Evolutionary conservation across 2,113 vertebrate genomes (phyloP).

Genomic region (Melospiza melodia): DNA sequence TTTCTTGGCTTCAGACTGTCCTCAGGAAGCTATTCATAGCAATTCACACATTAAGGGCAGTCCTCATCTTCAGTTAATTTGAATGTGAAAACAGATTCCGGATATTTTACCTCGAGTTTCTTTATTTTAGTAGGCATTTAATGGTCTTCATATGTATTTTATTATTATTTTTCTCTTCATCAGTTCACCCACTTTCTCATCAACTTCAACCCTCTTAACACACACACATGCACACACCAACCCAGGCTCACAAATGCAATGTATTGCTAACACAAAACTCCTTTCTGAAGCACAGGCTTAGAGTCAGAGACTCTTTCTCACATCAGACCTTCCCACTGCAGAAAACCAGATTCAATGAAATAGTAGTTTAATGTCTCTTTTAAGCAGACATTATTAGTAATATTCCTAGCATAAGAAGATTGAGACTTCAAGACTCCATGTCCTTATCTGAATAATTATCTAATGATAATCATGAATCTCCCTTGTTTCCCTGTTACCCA

Average conservation of each 20-base stretch:
- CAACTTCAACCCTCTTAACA: background rate
- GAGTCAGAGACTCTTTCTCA: background rate
- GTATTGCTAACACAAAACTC: background rate
- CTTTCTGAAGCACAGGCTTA: background rate
- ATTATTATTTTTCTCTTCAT: background rate
- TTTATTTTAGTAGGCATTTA: background rate
- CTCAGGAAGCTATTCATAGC: conserved; percentile 12
- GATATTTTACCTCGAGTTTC: background rate
- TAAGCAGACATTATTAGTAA: background rate
- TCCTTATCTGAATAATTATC: conserved; percentile 9
- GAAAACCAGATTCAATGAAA: background rate
- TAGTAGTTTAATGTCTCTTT: background rate
- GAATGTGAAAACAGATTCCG: background rate
- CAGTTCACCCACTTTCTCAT: background rate
- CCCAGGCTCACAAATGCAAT: background rate
- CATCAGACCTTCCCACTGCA: background rate
- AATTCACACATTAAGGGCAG: background rate
- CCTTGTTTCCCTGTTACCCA: background rate
- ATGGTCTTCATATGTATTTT: background rate
- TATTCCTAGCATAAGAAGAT: background rate
- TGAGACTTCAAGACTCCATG: background rate
- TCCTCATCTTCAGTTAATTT: background rate
- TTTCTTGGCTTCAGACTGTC: conserved; percentile 19
- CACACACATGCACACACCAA: background rate
- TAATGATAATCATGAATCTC: background rate